phyloP scores from a whole-genome alignment of 2,888 invertebrate species.

The Therioaphis trifolii region DNA sequence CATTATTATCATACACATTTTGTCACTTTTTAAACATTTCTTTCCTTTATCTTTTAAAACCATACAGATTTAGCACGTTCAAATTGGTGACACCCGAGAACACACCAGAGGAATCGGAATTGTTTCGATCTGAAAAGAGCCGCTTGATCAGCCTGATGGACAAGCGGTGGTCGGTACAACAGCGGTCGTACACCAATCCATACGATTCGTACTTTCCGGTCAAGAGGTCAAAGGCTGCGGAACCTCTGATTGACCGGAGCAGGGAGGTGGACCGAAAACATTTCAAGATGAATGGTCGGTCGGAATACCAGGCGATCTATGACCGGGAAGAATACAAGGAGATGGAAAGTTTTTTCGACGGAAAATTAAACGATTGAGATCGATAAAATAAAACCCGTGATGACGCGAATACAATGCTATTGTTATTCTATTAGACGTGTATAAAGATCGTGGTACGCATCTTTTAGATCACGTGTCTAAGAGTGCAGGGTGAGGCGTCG shows the following conservation, averaged over 20 bases:
- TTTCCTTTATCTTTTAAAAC: background rate
- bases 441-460: too few species aligned
- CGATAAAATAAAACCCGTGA: too few species aligned
- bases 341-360: too few species aligned
- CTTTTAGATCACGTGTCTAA: too few species aligned
- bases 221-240: background rate
- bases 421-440: too few species aligned
- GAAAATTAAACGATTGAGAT: background rate
- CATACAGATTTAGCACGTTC: conserved; percentile 22
- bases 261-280: background rate
- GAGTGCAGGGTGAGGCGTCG: too few species aligned
- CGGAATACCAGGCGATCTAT: conserved; percentile 27
- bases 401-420: too few species aligned
- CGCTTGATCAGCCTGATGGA: conserved; percentile 6
- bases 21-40: too few species aligned
- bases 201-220: background rate
- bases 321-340: background rate
- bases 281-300: conserved; percentile 37
- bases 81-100: background rate
- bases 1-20: too few species aligned
- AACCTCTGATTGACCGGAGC: background rate
- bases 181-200: conserved; percentile 29
- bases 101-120: background rate
- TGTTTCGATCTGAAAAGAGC: background rate
- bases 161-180: background rate